Percentiles rank a stretch among this genome's conserved stretches.
These are phyloP conservation scores for Mesoclemmys tuberculata DNA, from an alignment of 2,113 vertebrate species.

Conservation along the genomic window DNA sequence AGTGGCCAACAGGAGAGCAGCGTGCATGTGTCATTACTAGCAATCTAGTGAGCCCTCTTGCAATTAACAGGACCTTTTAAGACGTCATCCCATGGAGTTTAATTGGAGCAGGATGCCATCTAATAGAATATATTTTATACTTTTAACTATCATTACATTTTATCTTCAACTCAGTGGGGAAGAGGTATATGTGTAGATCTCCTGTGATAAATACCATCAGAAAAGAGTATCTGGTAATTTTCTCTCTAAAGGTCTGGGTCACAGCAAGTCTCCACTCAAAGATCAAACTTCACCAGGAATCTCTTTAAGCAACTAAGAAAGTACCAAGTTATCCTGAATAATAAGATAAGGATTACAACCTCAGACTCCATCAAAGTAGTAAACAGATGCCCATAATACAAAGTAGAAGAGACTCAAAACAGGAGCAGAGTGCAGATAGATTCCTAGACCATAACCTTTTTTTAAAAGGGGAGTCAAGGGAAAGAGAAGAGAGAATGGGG, in stretches of 20 bases:
- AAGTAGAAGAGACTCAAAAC: not conserved
- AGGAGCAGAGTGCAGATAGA: not conserved
- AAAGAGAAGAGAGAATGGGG: not conserved
- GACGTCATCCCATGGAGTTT: conserved; percentile 37
- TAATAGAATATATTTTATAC: not conserved
- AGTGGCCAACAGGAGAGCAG: conserved; percentile 33
- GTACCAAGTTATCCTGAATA: not conserved
- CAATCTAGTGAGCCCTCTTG: conserved; percentile 62
- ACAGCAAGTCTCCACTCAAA: not conserved
- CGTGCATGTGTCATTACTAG: conserved; percentile 55
- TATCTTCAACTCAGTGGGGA: not conserved
- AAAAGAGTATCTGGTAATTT: not conserved
- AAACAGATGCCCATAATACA: fast-evolving
- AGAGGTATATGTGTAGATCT: not conserved
- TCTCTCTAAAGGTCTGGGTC: not conserved
- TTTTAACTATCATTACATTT: not conserved
- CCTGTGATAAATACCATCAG: not conserved
- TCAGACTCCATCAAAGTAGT: not conserved
- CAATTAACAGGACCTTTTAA: conserved; percentile 68
- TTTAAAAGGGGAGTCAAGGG: not conserved
- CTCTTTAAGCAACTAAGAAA: not conserved
- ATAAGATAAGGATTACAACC: not conserved
- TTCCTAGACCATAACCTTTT: not conserved
- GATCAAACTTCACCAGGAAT: not conserved
- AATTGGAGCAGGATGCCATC: conserved; percentile 45